Evolutionary conservation across 2,888 invertebrate genomes (phyloP).

Genomic region (Octodonta nipae): DNA sequence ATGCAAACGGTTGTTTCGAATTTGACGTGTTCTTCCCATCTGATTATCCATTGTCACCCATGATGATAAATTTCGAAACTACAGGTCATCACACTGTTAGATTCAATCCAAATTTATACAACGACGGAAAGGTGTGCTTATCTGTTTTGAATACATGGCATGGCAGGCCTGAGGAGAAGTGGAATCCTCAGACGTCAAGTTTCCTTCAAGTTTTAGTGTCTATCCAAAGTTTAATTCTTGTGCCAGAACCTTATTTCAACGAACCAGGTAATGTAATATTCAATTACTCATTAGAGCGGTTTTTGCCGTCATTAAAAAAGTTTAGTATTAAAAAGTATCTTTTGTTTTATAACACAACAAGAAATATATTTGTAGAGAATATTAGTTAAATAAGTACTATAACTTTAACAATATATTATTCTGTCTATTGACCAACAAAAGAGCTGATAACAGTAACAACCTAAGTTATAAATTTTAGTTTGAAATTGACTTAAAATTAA

Average conservation of each 20-base stretch:
- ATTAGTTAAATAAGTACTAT: too few relatives aligned
- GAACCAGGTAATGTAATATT: constrained; percentile 61
- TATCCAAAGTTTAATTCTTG: constrained; percentile 82
- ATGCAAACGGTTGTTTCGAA: constrained; percentile 83
- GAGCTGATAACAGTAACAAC: too few relatives aligned
- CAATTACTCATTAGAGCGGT: too few relatives aligned
- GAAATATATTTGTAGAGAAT: too few relatives aligned
- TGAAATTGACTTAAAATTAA: too few relatives aligned
- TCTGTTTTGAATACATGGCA: constrained; percentile 95
- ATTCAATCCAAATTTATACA: constrained; percentile 87
- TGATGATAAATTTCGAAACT: constrained; percentile 82
- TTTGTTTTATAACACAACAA: too few relatives aligned
- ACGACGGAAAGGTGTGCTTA: constrained; percentile 87
- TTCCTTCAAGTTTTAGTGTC: constrained; percentile 87
- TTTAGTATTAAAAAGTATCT: too few relatives aligned
- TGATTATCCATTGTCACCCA: constrained; percentile 54
- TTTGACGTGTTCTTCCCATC: constrained; percentile 84
- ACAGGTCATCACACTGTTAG: constrained; percentile 79
- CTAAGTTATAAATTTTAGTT: too few relatives aligned
- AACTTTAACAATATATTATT: too few relatives aligned
- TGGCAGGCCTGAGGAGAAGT: constrained; percentile 90
- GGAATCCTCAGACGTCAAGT: constrained; percentile 91
- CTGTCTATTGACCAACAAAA: too few relatives aligned
- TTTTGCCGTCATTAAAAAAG: too few relatives aligned
- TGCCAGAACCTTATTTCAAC: constrained; percentile 88